A percentile compares a stretch with the other conserved stretches of the same genome.
Evolutionary conservation across 2,888 invertebrate genomes (phyloP).

Genomic region (Drosophila peninsularis): DNA sequence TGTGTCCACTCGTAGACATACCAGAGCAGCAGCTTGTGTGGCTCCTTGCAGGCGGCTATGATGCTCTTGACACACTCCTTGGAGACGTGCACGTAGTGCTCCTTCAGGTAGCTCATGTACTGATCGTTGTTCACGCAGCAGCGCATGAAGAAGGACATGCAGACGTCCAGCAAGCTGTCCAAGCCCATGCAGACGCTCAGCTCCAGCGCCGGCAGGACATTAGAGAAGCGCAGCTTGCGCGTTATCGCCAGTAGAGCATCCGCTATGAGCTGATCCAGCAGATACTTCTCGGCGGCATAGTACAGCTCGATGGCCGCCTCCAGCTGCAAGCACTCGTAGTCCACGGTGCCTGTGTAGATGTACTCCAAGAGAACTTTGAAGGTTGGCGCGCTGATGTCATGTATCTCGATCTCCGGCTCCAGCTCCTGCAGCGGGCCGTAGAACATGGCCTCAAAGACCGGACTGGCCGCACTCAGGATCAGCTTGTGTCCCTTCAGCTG

Average conservation of each 20-base stretch:
- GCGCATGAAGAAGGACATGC: conserved; percentile 82
- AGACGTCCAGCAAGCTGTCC: conserved; percentile 74
- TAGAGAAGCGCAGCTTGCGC: conserved; percentile 81
- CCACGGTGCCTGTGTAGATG: conserved; percentile 81
- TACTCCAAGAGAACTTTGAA: conserved; percentile 84
- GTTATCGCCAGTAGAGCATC: conserved; percentile 79
- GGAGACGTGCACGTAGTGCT: conserved; percentile 82
- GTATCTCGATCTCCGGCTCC: conserved; percentile 85
- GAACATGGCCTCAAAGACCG: conserved; percentile 96
- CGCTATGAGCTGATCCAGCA: conserved; percentile 78
- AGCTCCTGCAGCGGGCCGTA: conserved; percentile 88
- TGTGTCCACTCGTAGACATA: conserved; percentile 84
- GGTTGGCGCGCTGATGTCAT: conserved; percentile 84
- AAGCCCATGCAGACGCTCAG: conserved; percentile 82
- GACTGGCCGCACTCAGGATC: conserved; percentile 92
- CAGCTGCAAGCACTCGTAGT: conserved; percentile 73
- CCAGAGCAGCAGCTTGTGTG: conserved; percentile 79
- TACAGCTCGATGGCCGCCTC: conserved; percentile 83
- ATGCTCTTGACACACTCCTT: conserved; percentile 83
- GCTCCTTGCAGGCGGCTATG: conserved; percentile 74
- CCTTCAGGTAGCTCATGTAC: conserved; percentile 79
- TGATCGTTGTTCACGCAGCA: conserved; percentile 82
- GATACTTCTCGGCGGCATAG: conserved; percentile 84
- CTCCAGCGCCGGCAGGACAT: conserved; percentile 83
- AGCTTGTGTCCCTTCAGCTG: conserved; percentile 91